Base-by-base conservation (phyloP, 1,140 invertebrate species). In the Aleiodes sp. region DNA sequence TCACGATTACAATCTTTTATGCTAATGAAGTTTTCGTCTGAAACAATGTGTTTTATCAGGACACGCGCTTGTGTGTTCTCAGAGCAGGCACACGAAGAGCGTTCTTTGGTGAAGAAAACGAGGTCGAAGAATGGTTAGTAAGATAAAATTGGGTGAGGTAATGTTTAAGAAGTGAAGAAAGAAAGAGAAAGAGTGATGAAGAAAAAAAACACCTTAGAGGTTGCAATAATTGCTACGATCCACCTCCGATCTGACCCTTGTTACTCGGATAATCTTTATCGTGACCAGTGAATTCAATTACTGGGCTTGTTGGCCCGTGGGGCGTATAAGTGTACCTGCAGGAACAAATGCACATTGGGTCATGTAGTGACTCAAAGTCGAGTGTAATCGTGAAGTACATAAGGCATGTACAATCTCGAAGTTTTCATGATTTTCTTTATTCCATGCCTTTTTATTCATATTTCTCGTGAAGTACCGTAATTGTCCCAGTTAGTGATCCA, bases 231-330 rank as follows among this genome's bases (percentile, higher is more conserved):
- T 62, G 39, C 65, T 46, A 56, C 65, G 70, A 71, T 71, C 65
- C 59, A 52, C 65, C 46, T 59, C 65, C 43, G 60, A 71, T 71
- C 70, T 71, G 60, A 71, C 70, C 70, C 70, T 71, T 71, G 70
- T 71, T 67, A 63, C 59, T 52, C n/a, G 59, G 70, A 71, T 71
- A 71, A 71, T 71, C 70, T 71, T 71, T 71, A 71, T 71, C 70
- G 70, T 71, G 70, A 71, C 70, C 70, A 71, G 70, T 64, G 70
- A 71, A 71, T 71, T 71, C 70, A 71, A 71, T 71, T 71, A 71
- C 63, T 60, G 65, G 66, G 28, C 65, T 67, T 71, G 70, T 67
- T 67, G 65, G 57, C 39, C 59, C 31, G 29, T 19, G 65, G 66
- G 65, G 66, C 43, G 59, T 57, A 46, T 35, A 29, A 56, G 62